Conservation (phyloP, 2,113 vertebrate genomes). For the Oceanodroma tethys region DNA sequence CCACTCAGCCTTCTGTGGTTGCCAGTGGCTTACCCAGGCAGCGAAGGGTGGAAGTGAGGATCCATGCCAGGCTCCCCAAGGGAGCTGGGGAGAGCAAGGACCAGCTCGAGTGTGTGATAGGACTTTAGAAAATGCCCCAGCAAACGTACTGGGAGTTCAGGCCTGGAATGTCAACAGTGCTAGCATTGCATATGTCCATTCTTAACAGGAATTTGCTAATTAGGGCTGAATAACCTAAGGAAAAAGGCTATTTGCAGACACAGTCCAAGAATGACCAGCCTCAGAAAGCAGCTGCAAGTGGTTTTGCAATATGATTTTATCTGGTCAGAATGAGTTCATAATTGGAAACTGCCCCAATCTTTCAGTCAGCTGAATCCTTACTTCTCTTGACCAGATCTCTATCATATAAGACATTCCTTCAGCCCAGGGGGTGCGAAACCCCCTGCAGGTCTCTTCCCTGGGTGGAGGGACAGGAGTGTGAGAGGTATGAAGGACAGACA, state of each 20-base stretch:
- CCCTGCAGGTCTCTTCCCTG: neutral
- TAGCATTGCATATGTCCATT: neutral
- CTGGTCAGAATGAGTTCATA: constrained; percentile 28
- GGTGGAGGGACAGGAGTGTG: neutral
- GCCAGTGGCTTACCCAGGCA: neutral
- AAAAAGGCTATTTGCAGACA: neutral
- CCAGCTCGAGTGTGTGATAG: neutral
- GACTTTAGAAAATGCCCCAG: neutral
- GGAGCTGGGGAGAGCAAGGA: neutral
- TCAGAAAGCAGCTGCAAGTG: constrained; percentile 36
- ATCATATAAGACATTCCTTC: neutral
- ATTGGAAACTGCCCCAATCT: neutral
- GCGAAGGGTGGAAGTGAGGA: neutral
- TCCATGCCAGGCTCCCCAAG: neutral
- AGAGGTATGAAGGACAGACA: neutral
- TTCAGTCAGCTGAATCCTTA: neutral
- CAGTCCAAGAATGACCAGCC: constrained; percentile 17
- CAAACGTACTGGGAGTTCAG: neutral
- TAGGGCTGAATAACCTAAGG: neutral
- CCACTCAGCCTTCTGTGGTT: neutral
- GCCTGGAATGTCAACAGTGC: neutral
- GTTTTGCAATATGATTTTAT: constrained; percentile 37
- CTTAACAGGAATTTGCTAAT: neutral
- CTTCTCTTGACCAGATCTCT: neutral
- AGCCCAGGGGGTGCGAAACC: neutral